Conservation (phyloP, 1,140 invertebrate genomes). For the Potamilus streckersoni region DNA sequence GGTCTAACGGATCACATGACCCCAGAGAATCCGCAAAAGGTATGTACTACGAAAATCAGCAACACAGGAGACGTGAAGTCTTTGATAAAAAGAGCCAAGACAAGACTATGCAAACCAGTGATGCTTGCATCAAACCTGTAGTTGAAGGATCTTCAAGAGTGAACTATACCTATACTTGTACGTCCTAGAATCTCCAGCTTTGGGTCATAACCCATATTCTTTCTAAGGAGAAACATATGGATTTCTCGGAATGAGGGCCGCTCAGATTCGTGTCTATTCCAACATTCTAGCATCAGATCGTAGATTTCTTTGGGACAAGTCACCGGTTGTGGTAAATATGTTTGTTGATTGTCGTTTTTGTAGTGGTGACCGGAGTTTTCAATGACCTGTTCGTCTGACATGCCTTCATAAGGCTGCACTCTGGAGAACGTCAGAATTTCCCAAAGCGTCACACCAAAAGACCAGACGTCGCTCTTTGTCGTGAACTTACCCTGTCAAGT, state of each 20-base stretch:
- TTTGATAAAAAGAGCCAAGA: no score
- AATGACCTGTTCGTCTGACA: constrained; percentile 82
- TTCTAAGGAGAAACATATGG: constrained; percentile 89
- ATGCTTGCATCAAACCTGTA: no score
- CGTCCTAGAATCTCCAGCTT: constrained; percentile 47
- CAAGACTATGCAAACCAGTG: no score
- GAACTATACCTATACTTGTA: no score
- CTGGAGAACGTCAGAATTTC: constrained; percentile 87
- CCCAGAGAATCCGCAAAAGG: no score
- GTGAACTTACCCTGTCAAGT: constrained; percentile 77
- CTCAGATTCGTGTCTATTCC: constrained; percentile 81
- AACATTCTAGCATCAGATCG: constrained; percentile 93
- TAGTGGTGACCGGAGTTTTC: constrained; percentile 71
- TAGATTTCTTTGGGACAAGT: constrained; percentile 72
- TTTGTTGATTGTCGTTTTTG: constrained; percentile 47
- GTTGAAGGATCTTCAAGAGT: no score
- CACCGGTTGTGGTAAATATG: constrained; percentile 47
- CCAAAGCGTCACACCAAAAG: constrained; percentile 88
- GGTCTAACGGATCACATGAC: no score
- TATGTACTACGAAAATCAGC: no score
- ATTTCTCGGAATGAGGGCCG: constrained; percentile 90
- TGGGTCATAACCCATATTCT: constrained; percentile 78
- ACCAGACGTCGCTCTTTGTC: constrained; percentile 88
- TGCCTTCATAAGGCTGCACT: constrained; percentile 83
- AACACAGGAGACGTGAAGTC: no score